Evolutionary conservation across 2,888 invertebrate genomes (phyloP), one percentile per base, ranked within the genome.

Genomic region (Smittia sp.): DNA sequence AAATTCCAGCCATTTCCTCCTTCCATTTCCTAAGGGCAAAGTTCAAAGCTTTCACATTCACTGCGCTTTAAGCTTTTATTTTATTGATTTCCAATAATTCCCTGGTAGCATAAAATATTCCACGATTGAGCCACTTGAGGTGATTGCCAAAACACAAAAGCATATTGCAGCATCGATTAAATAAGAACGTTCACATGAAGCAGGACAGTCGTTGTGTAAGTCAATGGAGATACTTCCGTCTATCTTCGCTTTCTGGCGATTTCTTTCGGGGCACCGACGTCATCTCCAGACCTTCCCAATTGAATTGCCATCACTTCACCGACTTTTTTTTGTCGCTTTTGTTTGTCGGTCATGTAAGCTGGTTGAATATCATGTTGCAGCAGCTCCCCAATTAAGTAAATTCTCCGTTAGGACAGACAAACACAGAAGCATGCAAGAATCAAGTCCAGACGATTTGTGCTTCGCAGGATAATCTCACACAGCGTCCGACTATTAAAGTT

Each of bases 371-470:
- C 63, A n/a, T 63, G 63, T 63, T 63, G 66, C 58, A 58, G 58
- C 18, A 62, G 52, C 72, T 25, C 24, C 32, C 54, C 62, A 72
- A 62, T 72, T 72, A 72, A 72, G 72, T 72, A 72, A 72, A 72
- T 62, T 72, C 54, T 72, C 62, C 25, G 32, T 27, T 13, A 27
- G 65, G 15, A 27, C 15, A 32, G 15, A 67, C 15, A 15, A 38
- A 25, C 4, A 69, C 20, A 52, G 22, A 46, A 52, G 4, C 25
- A 63, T 25, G 27, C 7, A 25, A 46, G 41, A 68, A 41, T 46
- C 68, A 41, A 46, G 54, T 70, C 72, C 72, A 72, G 72, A 72
- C 72, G 54, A 15, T 9, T 54, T 25, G n/a, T 15, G 32, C 20
- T 20, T 9, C 9, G 24, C 63, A 27, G 27, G n/a, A 52, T 69